A percentile compares a stretch with the other conserved stretches of the same genome.
Evolutionary conservation across 2,113 vertebrate genomes (phyloP).

Genomic region (Cynopterus brachyotis): DNA sequence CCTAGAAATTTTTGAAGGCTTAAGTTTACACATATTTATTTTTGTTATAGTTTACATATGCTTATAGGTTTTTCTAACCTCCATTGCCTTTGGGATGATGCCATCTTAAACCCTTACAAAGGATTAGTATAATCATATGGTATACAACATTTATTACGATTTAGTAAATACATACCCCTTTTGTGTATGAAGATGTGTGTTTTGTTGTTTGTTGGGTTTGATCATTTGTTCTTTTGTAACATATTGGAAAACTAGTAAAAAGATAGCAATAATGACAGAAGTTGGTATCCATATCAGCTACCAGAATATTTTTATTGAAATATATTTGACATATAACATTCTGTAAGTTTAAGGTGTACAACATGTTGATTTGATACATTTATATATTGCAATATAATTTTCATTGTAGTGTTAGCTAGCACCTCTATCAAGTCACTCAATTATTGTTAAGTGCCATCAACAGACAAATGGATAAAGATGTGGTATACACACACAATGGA

Average conservation of each 20-base stretch:
- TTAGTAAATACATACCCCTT: neutral
- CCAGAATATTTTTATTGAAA: neutral
- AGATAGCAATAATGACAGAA: neutral
- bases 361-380: neutral
- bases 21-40: neutral
- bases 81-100: neutral
- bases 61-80: neutral
- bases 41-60: neutral
- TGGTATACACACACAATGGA: neutral
- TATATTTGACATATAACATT: neutral
- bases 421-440: neutral
- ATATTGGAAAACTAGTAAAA: constrained; percentile 2
- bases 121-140: neutral
- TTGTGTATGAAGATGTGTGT: neutral
- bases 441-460: neutral
- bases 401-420: neutral
- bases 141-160: neutral
- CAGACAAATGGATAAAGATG: neutral
- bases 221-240: neutral
- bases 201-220: neutral
- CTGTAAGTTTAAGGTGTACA: neutral
- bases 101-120: neutral
- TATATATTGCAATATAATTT: neutral
- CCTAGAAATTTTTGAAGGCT: neutral
- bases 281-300: neutral